Conservation (phyloP, 2,113 vertebrate genomes). For the Aspidoscelis tigris region DNA sequence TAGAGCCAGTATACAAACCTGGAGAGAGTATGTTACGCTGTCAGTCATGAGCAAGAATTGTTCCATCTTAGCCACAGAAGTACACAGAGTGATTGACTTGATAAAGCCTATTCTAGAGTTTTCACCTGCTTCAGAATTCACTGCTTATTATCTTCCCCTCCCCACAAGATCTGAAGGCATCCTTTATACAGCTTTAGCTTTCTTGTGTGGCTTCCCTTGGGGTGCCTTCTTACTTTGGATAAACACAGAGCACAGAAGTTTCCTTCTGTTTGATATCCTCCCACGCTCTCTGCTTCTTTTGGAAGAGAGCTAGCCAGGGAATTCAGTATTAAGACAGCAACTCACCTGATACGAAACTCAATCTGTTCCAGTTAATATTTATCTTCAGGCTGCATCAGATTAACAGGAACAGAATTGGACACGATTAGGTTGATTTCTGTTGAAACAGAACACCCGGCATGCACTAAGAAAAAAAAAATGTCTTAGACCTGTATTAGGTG, state of each 20-base stretch:
- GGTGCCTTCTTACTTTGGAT: constrained; percentile 59
- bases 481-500: background rate
- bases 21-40: constrained; percentile 1
- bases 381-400: too few relatives aligned
- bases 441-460: too few relatives aligned
- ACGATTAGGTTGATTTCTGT: too few relatives aligned
- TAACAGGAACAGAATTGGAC: too few relatives aligned
- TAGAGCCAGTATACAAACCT: background rate
- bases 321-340: constrained; percentile 54
- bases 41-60: background rate
- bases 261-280: constrained; percentile 57
- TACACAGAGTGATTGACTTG: constrained; percentile 33
- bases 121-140: constrained; percentile 13
- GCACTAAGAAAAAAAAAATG: too few relatives aligned
- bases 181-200: constrained; percentile 51
- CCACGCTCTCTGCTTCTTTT: constrained; percentile 50
- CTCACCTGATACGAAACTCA: constrained; percentile 33
- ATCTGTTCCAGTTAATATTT: constrained; percentile 29
- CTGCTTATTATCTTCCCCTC: constrained; percentile 36
- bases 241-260: constrained; percentile 41
- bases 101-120: constrained; percentile 20
- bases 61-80: constrained; percentile 23
- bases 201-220: constrained; percentile 58
- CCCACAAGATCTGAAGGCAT: constrained; percentile 39
- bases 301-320: constrained; percentile 37